A percentile compares a stretch with the other conserved stretches of the same genome.
These are phyloP conservation scores for Marasmarcha lunaedactyla DNA, from an alignment of 2,888 invertebrate species.

Conservation along the genomic window DNA sequence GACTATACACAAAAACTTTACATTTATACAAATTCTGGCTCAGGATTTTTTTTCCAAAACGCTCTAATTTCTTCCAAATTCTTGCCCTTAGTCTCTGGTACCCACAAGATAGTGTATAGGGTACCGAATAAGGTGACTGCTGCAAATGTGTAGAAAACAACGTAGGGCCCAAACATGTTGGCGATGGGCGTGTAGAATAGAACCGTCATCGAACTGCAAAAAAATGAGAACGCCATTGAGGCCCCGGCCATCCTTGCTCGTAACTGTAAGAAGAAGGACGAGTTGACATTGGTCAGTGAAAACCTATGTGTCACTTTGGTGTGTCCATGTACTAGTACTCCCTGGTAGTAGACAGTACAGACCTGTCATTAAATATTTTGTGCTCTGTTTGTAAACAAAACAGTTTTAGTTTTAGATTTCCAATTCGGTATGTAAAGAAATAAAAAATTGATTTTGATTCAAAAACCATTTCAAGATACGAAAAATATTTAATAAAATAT, in stretches of 20 bases:
- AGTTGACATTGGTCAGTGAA: neutral
- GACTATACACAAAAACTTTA: too few relatives aligned
- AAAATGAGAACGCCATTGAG: slow-evolving; percentile 45
- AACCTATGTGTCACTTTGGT: neutral
- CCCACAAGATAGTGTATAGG: slow-evolving; percentile 42
- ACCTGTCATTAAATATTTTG: too few relatives aligned
- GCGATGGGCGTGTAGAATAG: slow-evolving; percentile 41
- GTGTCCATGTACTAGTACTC: neutral
- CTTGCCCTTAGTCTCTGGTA: slow-evolving; percentile 62
- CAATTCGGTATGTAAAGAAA: too few relatives aligned
- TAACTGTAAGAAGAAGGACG: slow-evolving; percentile 30
- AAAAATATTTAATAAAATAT: too few relatives aligned
- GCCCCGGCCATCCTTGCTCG: slow-evolving; percentile 45
- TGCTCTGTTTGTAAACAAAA: too few relatives aligned
- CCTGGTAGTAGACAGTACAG: too few relatives aligned
- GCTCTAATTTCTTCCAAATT: slow-evolving; percentile 39
- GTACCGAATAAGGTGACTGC: slow-evolving; percentile 38
- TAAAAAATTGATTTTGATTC: too few relatives aligned
- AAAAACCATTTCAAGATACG: too few relatives aligned
- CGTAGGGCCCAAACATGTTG: slow-evolving; percentile 37
- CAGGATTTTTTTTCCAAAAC: slow-evolving; percentile 30
- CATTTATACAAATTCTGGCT: slow-evolving; percentile 30
- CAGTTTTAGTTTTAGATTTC: too few relatives aligned
- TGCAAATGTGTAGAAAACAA: slow-evolving; percentile 49
- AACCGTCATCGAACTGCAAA: slow-evolving; percentile 47